A percentile compares a stretch with the other conserved stretches of the same genome.
Evolutionary conservation across 2,113 vertebrate species (phyloP).

Genomic region (Notechis scutatus): DNA sequence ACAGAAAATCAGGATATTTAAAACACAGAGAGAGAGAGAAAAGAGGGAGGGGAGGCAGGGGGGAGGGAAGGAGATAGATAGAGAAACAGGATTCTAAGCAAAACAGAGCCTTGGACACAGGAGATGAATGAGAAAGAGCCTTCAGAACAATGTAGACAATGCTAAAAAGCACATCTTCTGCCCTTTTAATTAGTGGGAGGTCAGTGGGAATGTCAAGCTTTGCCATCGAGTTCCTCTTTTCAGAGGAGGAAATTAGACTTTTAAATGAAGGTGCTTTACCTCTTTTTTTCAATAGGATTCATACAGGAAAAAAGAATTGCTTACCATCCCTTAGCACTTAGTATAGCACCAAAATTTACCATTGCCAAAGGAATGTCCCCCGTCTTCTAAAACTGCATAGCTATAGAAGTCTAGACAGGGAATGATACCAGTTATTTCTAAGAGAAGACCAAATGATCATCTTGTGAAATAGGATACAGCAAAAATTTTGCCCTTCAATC

Average conservation of each 20-base stretch:
- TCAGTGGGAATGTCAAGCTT: constrained; percentile 21
- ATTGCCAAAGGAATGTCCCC: not conserved
- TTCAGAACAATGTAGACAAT: constrained; percentile 6
- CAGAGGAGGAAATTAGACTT: constrained; percentile 30
- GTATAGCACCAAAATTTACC: constrained; percentile 13
- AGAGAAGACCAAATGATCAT: not conserved
- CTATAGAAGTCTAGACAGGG: not conserved
- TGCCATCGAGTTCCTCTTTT: constrained; percentile 17
- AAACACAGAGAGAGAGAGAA: not conserved
- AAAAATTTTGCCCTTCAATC: not conserved
- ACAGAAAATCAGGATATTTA: not conserved
- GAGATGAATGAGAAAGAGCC: not conserved
- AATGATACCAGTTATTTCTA: not conserved
- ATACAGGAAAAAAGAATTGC: constrained; percentile 1
- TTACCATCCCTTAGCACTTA: constrained; percentile 8
- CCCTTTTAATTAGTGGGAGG: constrained; percentile 23
- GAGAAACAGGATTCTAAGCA: not conserved
- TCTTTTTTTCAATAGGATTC: constrained; percentile 19
- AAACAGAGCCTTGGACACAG: not conserved
- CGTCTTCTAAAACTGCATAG: constrained; percentile 6
- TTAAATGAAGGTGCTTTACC: constrained; percentile 31
- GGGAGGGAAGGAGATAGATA: not conserved
- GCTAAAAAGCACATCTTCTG: constrained; percentile 4
- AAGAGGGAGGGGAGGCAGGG: not conserved
- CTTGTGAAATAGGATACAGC: not conserved